Evolutionary conservation across 2,797 vertebrate species (phyloP), one percentile per base, ranked within the genome.

Genomic region (Acanthornis magna): DNA sequence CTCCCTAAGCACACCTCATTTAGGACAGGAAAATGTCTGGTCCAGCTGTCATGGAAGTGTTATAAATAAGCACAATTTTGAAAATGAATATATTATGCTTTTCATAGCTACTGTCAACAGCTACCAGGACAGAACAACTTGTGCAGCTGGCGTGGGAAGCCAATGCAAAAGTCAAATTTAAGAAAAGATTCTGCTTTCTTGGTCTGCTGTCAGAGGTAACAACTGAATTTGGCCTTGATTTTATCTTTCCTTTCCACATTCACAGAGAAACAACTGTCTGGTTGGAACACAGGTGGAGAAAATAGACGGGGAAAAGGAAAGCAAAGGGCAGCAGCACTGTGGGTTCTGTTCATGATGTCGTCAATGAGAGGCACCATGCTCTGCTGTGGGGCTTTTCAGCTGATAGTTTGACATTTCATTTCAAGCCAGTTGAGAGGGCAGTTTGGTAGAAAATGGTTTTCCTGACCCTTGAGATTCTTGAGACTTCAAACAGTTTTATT

Each of bases 61-160:
- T 74, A 92, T 96, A 79, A 85, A 87, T 60, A 88, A 91, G 47
- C 70, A 66, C 30, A 66, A 58, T 95, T 96, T 94, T 94, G 78
- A 92, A 96, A 94, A 95, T 77, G 47, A 96, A 95, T 96, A 89
- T 79, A 85, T 96, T 95, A 91, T 72, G 32, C 34, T 97, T 97
- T 96, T 96, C 96, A 94, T 96, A 96, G 96, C 72, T 84, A 16
- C 83, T 89, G 85, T 97, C 96, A 96, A 93, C 96, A 95, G 12
- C 78, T 58, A 94, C 66, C 63, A 91, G 90, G 93, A 95, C 90
- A 95, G 88, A 91, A 93, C 75, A 93, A 90, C 88, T 91, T 91
- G 90, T 95, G 77, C 95, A 95, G 78, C 75, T 96, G 93, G 85
- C 2, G n/a, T 88, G 76, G 80, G 80, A 95, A 77, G 62, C 55